Percentiles rank a stretch among this genome's conserved stretches.
These are phyloP conservation scores for Camponotus floridanus DNA, from an alignment of 1,140 invertebrate genomes.

Conservation along the genomic window DNA sequence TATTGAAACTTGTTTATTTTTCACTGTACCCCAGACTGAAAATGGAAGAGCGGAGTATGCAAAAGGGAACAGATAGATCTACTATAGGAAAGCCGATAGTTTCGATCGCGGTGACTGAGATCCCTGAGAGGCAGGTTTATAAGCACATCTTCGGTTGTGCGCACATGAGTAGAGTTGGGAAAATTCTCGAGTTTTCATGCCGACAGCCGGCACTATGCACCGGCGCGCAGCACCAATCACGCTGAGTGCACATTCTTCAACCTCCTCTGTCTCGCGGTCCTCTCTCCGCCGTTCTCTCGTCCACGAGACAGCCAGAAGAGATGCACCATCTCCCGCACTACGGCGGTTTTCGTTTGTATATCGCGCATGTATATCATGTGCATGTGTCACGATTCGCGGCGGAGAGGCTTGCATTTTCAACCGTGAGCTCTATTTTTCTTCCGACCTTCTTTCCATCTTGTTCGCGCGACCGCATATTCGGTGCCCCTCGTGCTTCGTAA, in stretches of 20 bases:
- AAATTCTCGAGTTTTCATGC: constrained; percentile 76
- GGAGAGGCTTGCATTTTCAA: constrained; percentile 25
- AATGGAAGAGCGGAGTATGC: not conserved
- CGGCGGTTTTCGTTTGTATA: constrained; percentile 68
- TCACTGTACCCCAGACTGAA: not conserved
- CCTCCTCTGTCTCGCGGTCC: constrained; percentile 59
- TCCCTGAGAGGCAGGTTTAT: not conserved
- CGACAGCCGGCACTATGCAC: constrained; percentile 65
- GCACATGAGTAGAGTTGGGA: constrained; percentile 56
- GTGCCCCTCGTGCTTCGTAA: not conserved
- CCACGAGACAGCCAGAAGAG: constrained; percentile 67
- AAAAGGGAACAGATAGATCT: constrained; percentile 17
- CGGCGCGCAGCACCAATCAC: constrained; percentile 80
- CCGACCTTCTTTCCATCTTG: not conserved
- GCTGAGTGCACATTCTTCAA: constrained; percentile 84
- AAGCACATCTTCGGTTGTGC: constrained; percentile 20
- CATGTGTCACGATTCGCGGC: constrained; percentile 19
- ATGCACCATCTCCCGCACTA: constrained; percentile 47
- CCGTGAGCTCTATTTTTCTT: not conserved
- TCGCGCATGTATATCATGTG: constrained; percentile 25
- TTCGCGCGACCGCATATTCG: constrained; percentile 37
- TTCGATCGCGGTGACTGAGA: constrained; percentile 65
- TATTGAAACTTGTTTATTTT: constrained; percentile 11
- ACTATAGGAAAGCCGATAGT: constrained; percentile 64
- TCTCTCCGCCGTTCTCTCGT: constrained; percentile 56